Percentiles rank a stretch among this genome's conserved stretches.
These are phyloP conservation scores for Plusia festucae DNA, from an alignment of 2,888 invertebrate species.

Conservation along the genomic window DNA sequence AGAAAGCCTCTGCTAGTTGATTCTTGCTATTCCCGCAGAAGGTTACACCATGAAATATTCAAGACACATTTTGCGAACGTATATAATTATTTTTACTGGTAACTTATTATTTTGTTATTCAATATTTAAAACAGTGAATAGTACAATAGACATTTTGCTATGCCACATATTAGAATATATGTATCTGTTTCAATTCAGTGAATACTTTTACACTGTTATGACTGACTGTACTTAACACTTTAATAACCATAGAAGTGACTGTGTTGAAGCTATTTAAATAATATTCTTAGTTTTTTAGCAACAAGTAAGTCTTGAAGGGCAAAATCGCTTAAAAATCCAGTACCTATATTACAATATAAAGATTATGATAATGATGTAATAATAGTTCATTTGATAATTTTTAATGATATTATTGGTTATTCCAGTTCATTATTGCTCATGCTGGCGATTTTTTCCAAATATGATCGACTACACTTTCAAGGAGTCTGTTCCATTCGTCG, in stretches of 20 bases:
- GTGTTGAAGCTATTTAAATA: not conserved
- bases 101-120: not conserved
- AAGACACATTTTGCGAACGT: conserved; percentile 8
- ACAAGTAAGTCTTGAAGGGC: too few species aligned
- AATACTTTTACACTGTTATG: not conserved
- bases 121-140: not conserved
- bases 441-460: conserved; percentile 61
- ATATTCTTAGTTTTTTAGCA: not conserved
- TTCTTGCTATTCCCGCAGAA: not conserved
- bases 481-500: conserved; percentile 26
- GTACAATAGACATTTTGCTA: not conserved
- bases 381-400: not conserved
- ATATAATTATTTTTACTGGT: conserved; percentile 6
- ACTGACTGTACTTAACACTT: too few species aligned
- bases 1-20: not conserved
- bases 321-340: too few species aligned
- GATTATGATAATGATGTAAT: too few species aligned
- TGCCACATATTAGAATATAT: not conserved
- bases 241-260: not conserved
- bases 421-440: conserved; percentile 42
- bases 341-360: too few species aligned
- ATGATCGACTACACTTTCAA: conserved; percentile 48
- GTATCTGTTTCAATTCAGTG: not conserved
- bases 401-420: conserved; percentile 4
- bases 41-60: conserved; percentile 4